Percentiles rank a stretch among this genome's conserved stretches.
Conservation (phyloP, 2,888 invertebrate species). For the Ischnura elegans region DNA sequence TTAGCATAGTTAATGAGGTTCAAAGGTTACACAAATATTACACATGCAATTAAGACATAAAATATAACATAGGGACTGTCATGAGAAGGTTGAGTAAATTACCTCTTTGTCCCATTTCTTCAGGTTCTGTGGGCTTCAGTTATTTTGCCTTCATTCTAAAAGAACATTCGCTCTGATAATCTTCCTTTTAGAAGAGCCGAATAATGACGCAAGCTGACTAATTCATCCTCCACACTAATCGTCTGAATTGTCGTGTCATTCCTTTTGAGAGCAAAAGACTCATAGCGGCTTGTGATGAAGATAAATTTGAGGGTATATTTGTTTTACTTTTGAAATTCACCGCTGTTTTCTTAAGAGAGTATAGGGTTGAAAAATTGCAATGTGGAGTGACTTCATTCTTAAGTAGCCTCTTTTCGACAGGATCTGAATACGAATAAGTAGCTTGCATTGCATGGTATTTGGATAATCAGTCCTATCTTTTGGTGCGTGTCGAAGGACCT, state of each 20-base stretch:
- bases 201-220: conserved; percentile 9
- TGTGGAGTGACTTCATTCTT: neutral
- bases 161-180: neutral
- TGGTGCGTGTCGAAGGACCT: too few species aligned
- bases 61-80: too few species aligned
- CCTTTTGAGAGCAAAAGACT: conserved; percentile 26
- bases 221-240: neutral
- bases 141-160: neutral
- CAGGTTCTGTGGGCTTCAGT: neutral
- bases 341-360: neutral
- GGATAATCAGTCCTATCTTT: too few species aligned
- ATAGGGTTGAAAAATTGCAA: neutral
- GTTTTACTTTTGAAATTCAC: neutral
- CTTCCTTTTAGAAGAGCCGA: neutral
- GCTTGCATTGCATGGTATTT: too few species aligned
- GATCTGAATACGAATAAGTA: conserved; percentile 40
- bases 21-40: too few species aligned
- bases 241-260: neutral
- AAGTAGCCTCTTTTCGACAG: neutral
- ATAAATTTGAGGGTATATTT: neutral
- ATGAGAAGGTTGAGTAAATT: too few species aligned
- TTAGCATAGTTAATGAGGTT: too few species aligned
- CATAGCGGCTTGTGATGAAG: conserved; percentile 13
- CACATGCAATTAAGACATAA: too few species aligned
- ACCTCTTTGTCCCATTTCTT: too few species aligned